phyloP scores from a whole-genome alignment of 2,797 vertebrate genomes.

The Sebastes melanostomus region DNA sequence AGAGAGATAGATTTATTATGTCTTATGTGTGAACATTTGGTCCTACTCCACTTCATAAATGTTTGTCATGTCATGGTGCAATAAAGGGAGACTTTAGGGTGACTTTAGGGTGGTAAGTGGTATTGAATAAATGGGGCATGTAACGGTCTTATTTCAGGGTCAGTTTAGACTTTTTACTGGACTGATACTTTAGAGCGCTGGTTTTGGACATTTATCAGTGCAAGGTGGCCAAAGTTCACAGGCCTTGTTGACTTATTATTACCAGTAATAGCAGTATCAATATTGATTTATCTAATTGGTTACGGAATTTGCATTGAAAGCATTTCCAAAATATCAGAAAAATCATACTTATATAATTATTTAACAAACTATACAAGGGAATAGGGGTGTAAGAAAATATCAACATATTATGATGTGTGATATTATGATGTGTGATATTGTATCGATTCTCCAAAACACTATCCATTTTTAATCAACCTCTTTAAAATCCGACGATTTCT shows the following conservation, averaged over 20 bases:
- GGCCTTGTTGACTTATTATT: neutral
- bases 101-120: neutral
- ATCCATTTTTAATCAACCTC: too few species aligned
- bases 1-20: slow-evolving; percentile 4
- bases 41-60: neutral
- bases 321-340: neutral
- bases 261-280: neutral
- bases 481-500: too few species aligned
- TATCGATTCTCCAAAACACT: too few species aligned
- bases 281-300: neutral
- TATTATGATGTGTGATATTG: too few species aligned
- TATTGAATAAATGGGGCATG: slow-evolving; percentile 22
- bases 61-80: neutral
- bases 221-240: neutral
- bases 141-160: slow-evolving; percentile 53
- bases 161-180: slow-evolving; percentile 21
- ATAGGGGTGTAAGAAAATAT: too few species aligned
- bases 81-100: neutral
- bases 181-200: neutral
- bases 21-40: neutral
- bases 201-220: neutral
- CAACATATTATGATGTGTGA: too few species aligned
- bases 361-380: neutral
- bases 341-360: neutral
- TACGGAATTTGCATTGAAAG: neutral